These are phyloP conservation scores for Naja naja DNA, from an alignment of 2,113 vertebrate species.

Conservation along the genomic window DNA sequence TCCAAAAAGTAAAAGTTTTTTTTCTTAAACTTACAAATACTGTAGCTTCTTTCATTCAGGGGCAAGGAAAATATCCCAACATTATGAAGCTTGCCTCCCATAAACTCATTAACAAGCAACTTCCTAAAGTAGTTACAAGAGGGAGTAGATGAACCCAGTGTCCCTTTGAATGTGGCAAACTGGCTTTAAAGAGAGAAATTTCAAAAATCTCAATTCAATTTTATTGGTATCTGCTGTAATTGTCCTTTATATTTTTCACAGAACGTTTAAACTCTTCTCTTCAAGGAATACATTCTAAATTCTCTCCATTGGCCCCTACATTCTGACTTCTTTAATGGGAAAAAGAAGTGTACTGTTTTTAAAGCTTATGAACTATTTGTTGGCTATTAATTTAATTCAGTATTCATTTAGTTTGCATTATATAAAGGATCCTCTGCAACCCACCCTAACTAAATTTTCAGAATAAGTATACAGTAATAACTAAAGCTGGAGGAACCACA, in stretches of 20 bases:
- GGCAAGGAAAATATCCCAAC: no score
- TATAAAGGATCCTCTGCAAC: not conserved
- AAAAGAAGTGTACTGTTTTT: conserved; percentile 3
- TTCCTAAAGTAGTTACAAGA: no score
- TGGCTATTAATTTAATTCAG: conserved; percentile 14
- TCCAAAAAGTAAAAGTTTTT: no score
- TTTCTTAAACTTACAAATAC: no score
- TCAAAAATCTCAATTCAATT: not conserved
- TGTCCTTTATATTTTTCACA: not conserved
- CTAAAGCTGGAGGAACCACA: not conserved
- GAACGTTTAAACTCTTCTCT: not conserved
- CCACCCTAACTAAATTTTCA: conserved; percentile 4
- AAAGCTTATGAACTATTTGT: conserved; percentile 1
- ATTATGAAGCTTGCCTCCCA: no score
- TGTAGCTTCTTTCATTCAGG: no score
- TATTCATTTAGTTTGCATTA: conserved; percentile 12
- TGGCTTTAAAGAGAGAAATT: not conserved
- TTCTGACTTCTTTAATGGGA: not conserved
- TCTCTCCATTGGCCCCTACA: not conserved
- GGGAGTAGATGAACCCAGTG: no score
- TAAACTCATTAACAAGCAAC: no score
- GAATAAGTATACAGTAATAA: conserved; percentile 17
- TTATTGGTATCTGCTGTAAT: not conserved
- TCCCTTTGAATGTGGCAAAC: no score
- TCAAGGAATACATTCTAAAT: not conserved